These are phyloP conservation scores for Microchirus variegatus DNA, from an alignment of 2,797 vertebrate genomes.

Conservation along the genomic window DNA sequence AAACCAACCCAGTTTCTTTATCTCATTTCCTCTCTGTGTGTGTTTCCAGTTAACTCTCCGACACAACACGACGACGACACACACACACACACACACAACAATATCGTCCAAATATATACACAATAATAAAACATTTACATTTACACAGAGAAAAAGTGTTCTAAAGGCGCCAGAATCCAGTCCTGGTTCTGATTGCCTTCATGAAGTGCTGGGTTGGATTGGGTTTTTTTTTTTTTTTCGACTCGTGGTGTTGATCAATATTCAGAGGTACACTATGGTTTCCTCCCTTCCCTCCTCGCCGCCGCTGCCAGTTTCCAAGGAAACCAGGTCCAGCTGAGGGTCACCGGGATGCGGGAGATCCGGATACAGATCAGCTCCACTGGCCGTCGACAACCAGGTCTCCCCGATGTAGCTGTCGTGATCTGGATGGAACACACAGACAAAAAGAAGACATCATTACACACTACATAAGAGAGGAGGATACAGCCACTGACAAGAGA, in stretches of 20 bases:
- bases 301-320: conserved; percentile 77
- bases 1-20: neutral
- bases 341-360: conserved; percentile 56
- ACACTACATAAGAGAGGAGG: neutral
- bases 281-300: conserved; percentile 82
- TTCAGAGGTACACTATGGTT: conserved; percentile 84
- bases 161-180: neutral
- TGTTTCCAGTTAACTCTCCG: conserved; percentile 32
- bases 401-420: conserved; percentile 66
- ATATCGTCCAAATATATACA: conserved; percentile 6
- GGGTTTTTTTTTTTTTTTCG: too few species aligned
- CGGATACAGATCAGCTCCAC: conserved; percentile 53
- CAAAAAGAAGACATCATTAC: neutral
- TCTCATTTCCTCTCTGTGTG: neutral
- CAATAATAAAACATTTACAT: neutral
- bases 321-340: conserved; percentile 64
- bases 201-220: conserved; percentile 9
- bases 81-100: conserved; percentile 14
- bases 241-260: conserved; percentile 18
- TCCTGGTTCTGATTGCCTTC: conserved; percentile 8
- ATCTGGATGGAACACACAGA: conserved; percentile 70
- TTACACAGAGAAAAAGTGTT: conserved; percentile 8
- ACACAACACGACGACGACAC: too few species aligned
- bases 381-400: conserved; percentile 62
- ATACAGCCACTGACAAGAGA: neutral